Evolutionary conservation across 1,140 invertebrate genomes (phyloP).

Genomic region (Drosophila tani): DNA sequence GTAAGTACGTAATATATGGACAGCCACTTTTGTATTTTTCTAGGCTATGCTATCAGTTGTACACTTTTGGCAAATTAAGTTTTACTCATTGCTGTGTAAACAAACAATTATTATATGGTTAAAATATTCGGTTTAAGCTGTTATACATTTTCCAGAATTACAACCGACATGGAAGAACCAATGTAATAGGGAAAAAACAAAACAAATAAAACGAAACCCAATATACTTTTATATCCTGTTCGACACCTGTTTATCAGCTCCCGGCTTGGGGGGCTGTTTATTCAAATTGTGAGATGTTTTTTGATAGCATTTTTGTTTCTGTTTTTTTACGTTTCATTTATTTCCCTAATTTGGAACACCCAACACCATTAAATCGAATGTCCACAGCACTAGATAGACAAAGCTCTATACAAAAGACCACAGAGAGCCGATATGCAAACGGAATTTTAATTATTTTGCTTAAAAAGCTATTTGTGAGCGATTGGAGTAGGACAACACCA

Average conservation of each 20-base stretch:
- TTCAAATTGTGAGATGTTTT: constrained; percentile 57
- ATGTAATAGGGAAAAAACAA: constrained; percentile 5
- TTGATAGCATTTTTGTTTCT: constrained; percentile 29
- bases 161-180: background rate
- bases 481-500: constrained; percentile 31
- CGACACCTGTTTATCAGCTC: constrained; percentile 67
- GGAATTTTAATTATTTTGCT: constrained; percentile 67
- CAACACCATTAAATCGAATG: constrained; percentile 75
- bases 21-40: no score
- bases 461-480: constrained; percentile 64
- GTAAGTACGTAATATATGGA: no score
- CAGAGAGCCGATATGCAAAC: constrained; percentile 40
- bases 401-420: constrained; percentile 18
- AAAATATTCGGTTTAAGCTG: background rate
- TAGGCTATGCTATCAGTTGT: no score
- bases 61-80: no score
- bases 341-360: constrained; percentile 73
- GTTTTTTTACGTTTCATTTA: constrained; percentile 69
- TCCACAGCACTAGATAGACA: constrained; percentile 38
- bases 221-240: constrained; percentile 75
- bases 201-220: constrained; percentile 36
- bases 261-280: constrained; percentile 45
- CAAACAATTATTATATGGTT: background rate
- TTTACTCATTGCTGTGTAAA: background rate
- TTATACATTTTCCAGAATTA: background rate